Base-by-base conservation (phyloP, 2,113 vertebrate genomes). In the Caranx ignobilis region DNA sequence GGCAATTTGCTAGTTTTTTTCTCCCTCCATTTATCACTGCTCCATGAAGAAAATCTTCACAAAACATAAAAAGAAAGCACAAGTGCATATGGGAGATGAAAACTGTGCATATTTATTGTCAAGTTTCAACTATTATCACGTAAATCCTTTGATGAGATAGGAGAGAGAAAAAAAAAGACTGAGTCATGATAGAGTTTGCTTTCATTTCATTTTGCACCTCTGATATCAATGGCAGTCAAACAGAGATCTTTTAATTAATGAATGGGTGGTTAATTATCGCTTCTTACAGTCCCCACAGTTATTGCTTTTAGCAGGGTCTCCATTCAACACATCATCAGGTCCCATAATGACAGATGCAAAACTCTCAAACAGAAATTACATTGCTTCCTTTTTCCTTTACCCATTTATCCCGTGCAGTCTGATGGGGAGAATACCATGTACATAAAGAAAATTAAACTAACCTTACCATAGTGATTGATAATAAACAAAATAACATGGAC, bases 401-500 rank as follows among this genome's bases (percentile, higher is more conserved):
- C 31, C 10, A 1, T 64, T 69, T 74, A 50, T 41, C 10, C 21
- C 41, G 9, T 57, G 9, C 34, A 34, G 35, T 50, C 50, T 48
- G 5, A 71, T 10, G 2, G 21, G 0, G 47, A 11, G 6, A 54
- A 47, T 47, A 50, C 12, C 34, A 13, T 54, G 45, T 64, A 67
- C 48, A 76, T 6, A 63, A 64, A 19, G 69, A 26, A 52, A 79
- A 63, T 39, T 4, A 54, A 47, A 31, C 16, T 15, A 31, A 43
- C 48, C 48, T 56, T 62, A 43, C 48, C 48, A 50, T 62, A 71
- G 26, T 70, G 13, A 56, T 74, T 45, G 19, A 43, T 64, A 41
- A 55, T 26, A 13, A 41, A 41, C n/a, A 70, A 74, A 34, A 70
- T 81, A 70, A 11, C 54, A 56, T 69, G 18, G 31, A 21, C 18